phyloP scores from a whole-genome alignment of 2,888 invertebrate genomes.

The Parapristionchus giblindavisi region DNA sequence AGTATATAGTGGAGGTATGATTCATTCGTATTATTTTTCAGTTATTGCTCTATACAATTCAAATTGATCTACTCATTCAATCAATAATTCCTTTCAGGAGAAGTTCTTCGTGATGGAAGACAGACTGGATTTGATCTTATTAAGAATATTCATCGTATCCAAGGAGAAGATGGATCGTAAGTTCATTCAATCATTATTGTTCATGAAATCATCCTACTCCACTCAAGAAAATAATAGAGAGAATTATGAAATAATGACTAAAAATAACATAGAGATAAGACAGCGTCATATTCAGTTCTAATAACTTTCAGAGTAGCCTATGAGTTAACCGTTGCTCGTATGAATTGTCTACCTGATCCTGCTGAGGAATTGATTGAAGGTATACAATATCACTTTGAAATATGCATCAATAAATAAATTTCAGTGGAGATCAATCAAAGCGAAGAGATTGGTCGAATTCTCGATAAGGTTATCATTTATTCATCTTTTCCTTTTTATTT shows the following conservation, averaged over 20 bases:
- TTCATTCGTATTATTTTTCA: not conserved
- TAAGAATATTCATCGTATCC: constrained; percentile 57
- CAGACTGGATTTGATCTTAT: constrained; percentile 66
- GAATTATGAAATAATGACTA: not conserved
- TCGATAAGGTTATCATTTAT: constrained; percentile 57
- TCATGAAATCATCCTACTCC: not conserved
- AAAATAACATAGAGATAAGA: not conserved
- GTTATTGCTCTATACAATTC: not conserved
- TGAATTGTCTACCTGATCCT: constrained; percentile 67
- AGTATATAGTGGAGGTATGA: constrained; percentile 60
- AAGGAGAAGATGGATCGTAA: constrained; percentile 53
- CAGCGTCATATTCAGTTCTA: no score
- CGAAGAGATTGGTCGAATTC: constrained; percentile 58
- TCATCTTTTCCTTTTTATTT: not conserved
- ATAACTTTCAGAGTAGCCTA: constrained; percentile 50
- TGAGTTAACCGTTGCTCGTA: constrained; percentile 63
- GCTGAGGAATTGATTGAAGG: constrained; percentile 58
- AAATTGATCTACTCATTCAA: not conserved
- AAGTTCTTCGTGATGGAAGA: constrained; percentile 63
- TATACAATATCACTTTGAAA: constrained; percentile 11
- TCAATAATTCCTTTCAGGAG: constrained; percentile 43
- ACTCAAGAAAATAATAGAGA: not conserved
- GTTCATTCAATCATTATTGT: constrained; percentile 19
- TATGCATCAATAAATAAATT: not conserved
- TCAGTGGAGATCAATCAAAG: constrained; percentile 53